Percentiles rank a stretch among this genome's conserved stretches.
Conservation (phyloP, 2,888 invertebrate genomes). For the Falcaria lacertinaria region DNA sequence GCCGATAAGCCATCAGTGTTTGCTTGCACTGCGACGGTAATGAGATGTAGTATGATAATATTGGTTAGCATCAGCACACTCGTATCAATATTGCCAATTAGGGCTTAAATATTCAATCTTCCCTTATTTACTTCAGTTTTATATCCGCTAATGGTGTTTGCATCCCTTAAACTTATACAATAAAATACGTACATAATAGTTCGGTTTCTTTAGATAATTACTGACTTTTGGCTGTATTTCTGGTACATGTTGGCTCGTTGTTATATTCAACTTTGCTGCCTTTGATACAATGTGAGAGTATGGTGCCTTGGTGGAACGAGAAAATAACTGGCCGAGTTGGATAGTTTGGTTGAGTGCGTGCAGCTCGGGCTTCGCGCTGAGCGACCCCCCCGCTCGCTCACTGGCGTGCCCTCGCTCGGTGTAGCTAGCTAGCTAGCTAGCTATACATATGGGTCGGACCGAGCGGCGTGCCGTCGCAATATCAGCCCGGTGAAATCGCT, state of each 20-base stretch:
- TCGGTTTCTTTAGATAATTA: too few relatives aligned
- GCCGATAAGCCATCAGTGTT: constrained; percentile 64
- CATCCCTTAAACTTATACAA: too few relatives aligned
- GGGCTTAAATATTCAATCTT: constrained; percentile 18
- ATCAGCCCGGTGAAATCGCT: constrained; percentile 79
- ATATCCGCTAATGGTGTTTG: too few relatives aligned
- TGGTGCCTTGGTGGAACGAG: constrained; percentile 16
- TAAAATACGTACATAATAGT: too few relatives aligned
- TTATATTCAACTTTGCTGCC: background rate
- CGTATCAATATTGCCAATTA: constrained; percentile 61
- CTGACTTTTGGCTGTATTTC: too few relatives aligned
- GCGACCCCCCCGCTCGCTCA: constrained; percentile 58
- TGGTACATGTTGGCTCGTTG: too few relatives aligned
- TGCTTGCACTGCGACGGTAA: constrained; percentile 63
- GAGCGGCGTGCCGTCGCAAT: constrained; percentile 71
- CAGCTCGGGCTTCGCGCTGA: constrained; percentile 44
- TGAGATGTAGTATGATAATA: constrained; percentile 43
- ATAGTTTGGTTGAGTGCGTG: constrained; percentile 60
- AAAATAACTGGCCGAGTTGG: constrained; percentile 61
- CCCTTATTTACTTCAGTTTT: too few relatives aligned
- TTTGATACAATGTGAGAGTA: constrained; percentile 39
- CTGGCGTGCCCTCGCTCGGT: constrained; percentile 64
- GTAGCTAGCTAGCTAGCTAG: constrained; percentile 39
- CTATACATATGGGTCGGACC: constrained; percentile 72
- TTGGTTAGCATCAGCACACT: constrained; percentile 25